Conservation (phyloP, 1,140 invertebrate species). For the Bombus waltoni region DNA sequence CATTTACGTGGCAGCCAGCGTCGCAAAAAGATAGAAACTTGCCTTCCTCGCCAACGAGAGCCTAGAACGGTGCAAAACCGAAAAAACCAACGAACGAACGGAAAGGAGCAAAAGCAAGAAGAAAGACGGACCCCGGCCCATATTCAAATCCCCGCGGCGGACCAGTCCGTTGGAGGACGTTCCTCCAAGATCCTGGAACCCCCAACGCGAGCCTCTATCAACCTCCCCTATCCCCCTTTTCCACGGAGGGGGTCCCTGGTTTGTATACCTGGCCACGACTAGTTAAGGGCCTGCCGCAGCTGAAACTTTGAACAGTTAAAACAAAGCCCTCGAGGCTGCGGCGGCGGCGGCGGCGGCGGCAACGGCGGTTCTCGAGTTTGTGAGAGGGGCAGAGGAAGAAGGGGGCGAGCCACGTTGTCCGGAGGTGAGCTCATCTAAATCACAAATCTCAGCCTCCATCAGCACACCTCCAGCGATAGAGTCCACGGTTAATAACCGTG, state of each 20-base stretch:
- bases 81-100: no score
- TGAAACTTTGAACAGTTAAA: slow-evolving; percentile 75
- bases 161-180: slow-evolving; percentile 37
- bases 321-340: slow-evolving; percentile 74
- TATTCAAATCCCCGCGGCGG: slow-evolving; percentile 41
- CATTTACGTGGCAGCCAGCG: no score
- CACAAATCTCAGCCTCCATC: slow-evolving; percentile 80
- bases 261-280: slow-evolving; percentile 70
- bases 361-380: neutral
- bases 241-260: slow-evolving; percentile 34
- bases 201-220: slow-evolving; percentile 59
- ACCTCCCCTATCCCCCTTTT: slow-evolving; percentile 2
- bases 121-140: neutral
- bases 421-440: slow-evolving; percentile 80
- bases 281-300: slow-evolving; percentile 71
- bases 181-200: slow-evolving; percentile 54
- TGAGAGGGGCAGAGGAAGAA: neutral
- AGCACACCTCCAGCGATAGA: slow-evolving; percentile 75
- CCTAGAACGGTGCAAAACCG: neutral
- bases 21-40: neutral
- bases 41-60: no score
- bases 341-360: slow-evolving; percentile 1
- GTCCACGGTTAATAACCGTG: slow-evolving; percentile 72
- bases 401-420: slow-evolving; percentile 36
- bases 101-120: neutral